These are phyloP conservation scores for Dermochelys coriacea DNA, from an alignment of 2,797 vertebrate species.

Conservation along the genomic window DNA sequence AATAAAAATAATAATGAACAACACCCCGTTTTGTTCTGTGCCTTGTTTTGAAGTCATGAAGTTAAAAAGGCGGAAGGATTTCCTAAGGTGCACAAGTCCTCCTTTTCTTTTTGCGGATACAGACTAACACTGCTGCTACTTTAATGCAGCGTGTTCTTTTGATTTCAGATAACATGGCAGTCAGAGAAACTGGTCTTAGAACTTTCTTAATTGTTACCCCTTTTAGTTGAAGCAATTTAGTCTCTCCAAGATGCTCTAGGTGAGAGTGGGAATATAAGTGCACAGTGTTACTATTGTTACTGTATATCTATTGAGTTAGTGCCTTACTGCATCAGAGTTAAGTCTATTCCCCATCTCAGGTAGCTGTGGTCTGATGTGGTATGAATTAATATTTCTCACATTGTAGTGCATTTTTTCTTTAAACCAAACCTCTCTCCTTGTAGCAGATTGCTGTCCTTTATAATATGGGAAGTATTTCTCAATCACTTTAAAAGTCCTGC, in stretches of 20 bases:
- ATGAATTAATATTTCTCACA: conserved; percentile 62
- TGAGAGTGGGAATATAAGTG: background rate
- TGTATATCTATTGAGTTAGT: background rate
- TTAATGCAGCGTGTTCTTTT: background rate
- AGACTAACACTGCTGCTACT: no score
- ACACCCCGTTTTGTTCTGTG: background rate
- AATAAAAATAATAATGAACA: background rate
- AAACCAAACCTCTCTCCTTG: conserved; percentile 63
- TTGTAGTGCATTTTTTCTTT: conserved; percentile 44
- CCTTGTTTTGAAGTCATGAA: background rate
- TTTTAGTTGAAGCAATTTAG: background rate
- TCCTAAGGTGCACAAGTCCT: background rate
- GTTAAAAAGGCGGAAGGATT: background rate
- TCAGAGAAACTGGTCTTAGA: background rate
- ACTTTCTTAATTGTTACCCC: background rate
- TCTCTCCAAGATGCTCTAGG: background rate
- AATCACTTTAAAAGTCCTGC: conserved; percentile 67
- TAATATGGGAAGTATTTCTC: conserved; percentile 67
- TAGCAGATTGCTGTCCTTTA: conserved; percentile 60
- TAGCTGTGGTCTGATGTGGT: conserved; percentile 43
- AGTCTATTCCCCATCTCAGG: background rate
- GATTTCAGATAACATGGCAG: background rate
- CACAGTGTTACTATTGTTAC: background rate
- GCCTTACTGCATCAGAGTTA: background rate
- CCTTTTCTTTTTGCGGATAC: no score